Base-by-base conservation (phyloP, 2,888 invertebrate genomes). In the Agrochola lota region DNA sequence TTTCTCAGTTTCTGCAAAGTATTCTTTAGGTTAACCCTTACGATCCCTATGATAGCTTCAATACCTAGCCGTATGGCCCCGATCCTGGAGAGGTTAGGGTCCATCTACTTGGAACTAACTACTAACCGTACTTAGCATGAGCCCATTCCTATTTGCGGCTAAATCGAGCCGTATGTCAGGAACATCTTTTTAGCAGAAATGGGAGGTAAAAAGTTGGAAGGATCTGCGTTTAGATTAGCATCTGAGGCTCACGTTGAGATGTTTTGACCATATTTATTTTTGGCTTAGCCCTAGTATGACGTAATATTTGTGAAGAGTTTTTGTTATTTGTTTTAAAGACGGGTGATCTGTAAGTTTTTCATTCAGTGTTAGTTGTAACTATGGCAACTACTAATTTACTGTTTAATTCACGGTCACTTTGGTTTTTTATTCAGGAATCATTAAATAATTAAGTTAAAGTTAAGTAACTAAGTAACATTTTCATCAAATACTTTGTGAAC, bases 101-200 rank as follows among this genome's bases (percentile, higher is more conserved):
- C 55, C 40, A 26, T 70, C 70, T 70, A 72, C 67, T 77, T 72
- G 46, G 35, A 30, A 55, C 78, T 75, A 71, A 74, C 80, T 63
- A 78, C n/a, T 49, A 9, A 79, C 72, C 57, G 49, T 52, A 43
- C 57, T 49, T 35, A 35, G 46, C 35, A 46, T 43, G 30, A 57
- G 35, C n/a, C 49, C 68, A 62, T n/a, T 43, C 55, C 64, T 74
- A 71, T 59, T 72, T 72, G 72, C 46, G 71, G 70, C 68, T 60
- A 68, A 71, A 76, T 78, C 52, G 52, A 60, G 20, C 52, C 26
- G n/a, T 59, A 55, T 12, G 43, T 77, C 63, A 60, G 46, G 52
- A 3, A 78, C 49, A 59, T 62, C 26, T 76, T 63, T 67, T 55
- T 60, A n/a, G 30, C 30, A 46, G 5, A 59, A 62, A 81, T 55